These are phyloP conservation scores for Tipula vernalis DNA, from an alignment of 2,888 invertebrate genomes.

Conservation along the genomic window DNA sequence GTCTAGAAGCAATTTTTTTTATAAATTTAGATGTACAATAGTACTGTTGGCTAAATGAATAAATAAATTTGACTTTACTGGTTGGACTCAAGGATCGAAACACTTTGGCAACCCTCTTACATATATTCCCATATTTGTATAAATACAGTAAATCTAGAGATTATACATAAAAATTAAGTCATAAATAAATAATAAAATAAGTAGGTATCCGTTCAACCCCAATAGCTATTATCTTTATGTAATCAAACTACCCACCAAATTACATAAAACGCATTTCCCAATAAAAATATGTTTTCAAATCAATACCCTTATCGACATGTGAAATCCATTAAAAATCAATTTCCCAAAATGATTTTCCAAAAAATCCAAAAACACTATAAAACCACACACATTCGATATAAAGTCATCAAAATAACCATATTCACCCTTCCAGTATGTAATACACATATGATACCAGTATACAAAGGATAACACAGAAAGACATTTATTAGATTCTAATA, in stretches of 20 bases:
- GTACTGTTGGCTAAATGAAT: too few relatives aligned
- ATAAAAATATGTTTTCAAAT: not conserved
- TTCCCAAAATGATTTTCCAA: not conserved
- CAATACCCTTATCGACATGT: not conserved
- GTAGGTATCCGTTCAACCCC: not conserved
- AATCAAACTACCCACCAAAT: not conserved
- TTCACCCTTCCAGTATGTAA: not conserved
- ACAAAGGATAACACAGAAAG: not conserved
- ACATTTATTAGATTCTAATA: not conserved
- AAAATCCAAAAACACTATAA: not conserved
- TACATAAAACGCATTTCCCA: not conserved
- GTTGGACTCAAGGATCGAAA: too few relatives aligned
- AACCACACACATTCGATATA: not conserved
- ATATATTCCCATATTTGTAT: too few relatives aligned
- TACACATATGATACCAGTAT: not conserved
- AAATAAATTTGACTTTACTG: not conserved
- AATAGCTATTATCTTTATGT: not conserved
- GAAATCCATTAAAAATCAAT: not conserved
- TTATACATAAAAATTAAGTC: not conserved
- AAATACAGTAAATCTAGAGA: not conserved
- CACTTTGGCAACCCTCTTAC: too few relatives aligned
- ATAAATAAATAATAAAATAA: not conserved
- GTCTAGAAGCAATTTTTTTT: too few relatives aligned
- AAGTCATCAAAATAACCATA: not conserved
- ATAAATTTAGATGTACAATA: too few relatives aligned